Percentiles rank a stretch among this genome's conserved stretches.
Conservation (phyloP, 2,113 vertebrate species). For the Rostratula benghalensis region DNA sequence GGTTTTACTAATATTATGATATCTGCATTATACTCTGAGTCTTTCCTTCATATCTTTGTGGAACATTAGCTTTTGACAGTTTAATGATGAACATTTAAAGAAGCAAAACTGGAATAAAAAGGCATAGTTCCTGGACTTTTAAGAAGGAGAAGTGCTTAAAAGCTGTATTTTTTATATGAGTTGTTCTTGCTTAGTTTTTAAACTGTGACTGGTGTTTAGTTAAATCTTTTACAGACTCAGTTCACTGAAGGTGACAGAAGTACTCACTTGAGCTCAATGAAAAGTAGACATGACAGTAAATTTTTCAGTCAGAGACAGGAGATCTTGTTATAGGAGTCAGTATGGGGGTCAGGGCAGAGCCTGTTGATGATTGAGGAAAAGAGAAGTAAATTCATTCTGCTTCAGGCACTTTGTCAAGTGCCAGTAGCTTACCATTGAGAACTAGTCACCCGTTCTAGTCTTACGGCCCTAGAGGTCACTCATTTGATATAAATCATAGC, state of each 20-base stretch:
- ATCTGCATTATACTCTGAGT: fast-evolving
- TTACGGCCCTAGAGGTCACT: conserved; percentile 98
- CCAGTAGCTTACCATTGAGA: conserved; percentile 99
- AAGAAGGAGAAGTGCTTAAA: background rate
- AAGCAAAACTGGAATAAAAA: background rate
- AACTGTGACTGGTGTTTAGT: conserved; percentile 75
- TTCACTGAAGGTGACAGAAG: conserved; percentile 96
- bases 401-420: conserved; percentile 99
- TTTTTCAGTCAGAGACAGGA: conserved; percentile 97
- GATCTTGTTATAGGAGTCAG: conserved; percentile 99
- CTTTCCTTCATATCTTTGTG: background rate
- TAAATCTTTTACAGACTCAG: conserved; percentile 77
- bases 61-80: background rate
- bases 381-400: conserved; percentile 99
- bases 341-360: conserved; percentile 98
- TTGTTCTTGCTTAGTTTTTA: conserved; percentile 66
- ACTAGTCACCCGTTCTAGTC: conserved; percentile 99
- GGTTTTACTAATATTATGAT: background rate
- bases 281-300: conserved; percentile 96
- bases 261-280: conserved; percentile 92
- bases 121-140: background rate
- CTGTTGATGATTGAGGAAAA: conserved; percentile 99
- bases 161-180: background rate
- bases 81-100: background rate
- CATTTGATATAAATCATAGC: conserved; percentile 92